Conservation (phyloP, 1,140 invertebrate species). For the Drosophila obscura region DNA sequence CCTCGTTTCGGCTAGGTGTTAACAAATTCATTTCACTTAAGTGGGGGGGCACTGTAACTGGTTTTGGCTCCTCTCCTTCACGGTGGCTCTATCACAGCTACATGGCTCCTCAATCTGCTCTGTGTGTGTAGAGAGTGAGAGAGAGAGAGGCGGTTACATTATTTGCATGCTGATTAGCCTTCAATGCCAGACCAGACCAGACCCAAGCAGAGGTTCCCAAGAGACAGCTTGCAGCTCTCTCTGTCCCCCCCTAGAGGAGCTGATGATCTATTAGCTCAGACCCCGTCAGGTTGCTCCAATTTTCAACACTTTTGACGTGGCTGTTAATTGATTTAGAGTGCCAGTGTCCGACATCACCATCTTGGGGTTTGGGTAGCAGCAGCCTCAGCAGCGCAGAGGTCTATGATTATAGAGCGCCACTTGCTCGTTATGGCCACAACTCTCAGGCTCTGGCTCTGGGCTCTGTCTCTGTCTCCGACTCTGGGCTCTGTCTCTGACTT, state of each 20-base stretch:
- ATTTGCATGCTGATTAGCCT: slow-evolving; percentile 83
- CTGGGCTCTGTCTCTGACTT: neutral
- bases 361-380: slow-evolving; percentile 1
- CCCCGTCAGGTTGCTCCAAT: slow-evolving; percentile 55
- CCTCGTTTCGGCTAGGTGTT: slow-evolving; percentile 66
- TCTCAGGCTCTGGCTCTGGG: neutral
- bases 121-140: slow-evolving; percentile 4
- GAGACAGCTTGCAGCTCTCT: slow-evolving; percentile 65
- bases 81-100: slow-evolving; percentile 67
- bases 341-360: slow-evolving; percentile 32
- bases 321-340: slow-evolving; percentile 82
- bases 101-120: slow-evolving; percentile 67
- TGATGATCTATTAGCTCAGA: slow-evolving; percentile 25
- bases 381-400: slow-evolving; percentile 25
- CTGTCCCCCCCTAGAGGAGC: too few relatives aligned
- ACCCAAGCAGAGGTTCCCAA: neutral
- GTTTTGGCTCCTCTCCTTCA: slow-evolving; percentile 44
- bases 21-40: slow-evolving; percentile 82
- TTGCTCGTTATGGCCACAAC: slow-evolving; percentile 71
- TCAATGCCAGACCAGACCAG: slow-evolving; percentile 45
- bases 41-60: slow-evolving; percentile 65
- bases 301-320: slow-evolving; percentile 81
- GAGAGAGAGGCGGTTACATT: slow-evolving; percentile 72
- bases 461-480: slow-evolving; percentile 31
- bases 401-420: slow-evolving; percentile 80